These are phyloP conservation scores for Notarius quadriscutis DNA, from an alignment of 2,113 vertebrate species.

Conservation along the genomic window DNA sequence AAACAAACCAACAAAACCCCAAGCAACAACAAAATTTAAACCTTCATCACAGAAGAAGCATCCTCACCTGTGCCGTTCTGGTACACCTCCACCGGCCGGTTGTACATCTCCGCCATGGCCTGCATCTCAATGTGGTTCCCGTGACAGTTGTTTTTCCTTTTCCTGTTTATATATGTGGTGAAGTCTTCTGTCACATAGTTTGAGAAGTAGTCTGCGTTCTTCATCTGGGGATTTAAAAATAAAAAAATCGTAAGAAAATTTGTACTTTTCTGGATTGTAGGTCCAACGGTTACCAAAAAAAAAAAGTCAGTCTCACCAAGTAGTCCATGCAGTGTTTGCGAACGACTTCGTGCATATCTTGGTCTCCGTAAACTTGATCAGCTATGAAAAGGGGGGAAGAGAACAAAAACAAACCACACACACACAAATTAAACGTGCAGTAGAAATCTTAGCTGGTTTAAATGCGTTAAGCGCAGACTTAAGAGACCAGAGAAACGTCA, in stretches of 20 bases:
- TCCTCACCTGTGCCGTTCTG: conserved; percentile 86
- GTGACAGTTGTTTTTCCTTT: conserved; percentile 94
- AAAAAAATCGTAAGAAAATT: not conserved
- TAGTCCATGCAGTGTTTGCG: conserved; percentile 94
- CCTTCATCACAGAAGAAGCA: not conserved
- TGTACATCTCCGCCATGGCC: conserved; percentile 98
- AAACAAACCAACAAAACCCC: not conserved
- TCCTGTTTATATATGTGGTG: conserved; percentile 93
- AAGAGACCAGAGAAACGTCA: not conserved
- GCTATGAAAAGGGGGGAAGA: conserved; percentile 63
- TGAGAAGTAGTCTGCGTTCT: conserved; percentile 94
- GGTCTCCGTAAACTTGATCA: conserved; percentile 90
- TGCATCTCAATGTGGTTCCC: conserved; percentile 98
- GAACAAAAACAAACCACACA: not conserved
- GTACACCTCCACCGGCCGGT: conserved; percentile 92
- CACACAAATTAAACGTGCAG: not conserved
- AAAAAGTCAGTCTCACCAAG: conserved; percentile 76
- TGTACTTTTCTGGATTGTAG: not conserved
- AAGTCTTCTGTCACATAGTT: conserved; percentile 97
- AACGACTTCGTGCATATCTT: conserved; percentile 93
- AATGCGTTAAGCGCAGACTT: not conserved
- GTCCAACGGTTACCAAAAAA: not conserved
- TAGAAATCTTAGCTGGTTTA: not conserved
- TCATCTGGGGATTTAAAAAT: conserved; percentile 76
- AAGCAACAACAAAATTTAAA: not conserved